Base-by-base conservation (phyloP, 2,888 invertebrate species). In the Acheta domesticus region DNA sequence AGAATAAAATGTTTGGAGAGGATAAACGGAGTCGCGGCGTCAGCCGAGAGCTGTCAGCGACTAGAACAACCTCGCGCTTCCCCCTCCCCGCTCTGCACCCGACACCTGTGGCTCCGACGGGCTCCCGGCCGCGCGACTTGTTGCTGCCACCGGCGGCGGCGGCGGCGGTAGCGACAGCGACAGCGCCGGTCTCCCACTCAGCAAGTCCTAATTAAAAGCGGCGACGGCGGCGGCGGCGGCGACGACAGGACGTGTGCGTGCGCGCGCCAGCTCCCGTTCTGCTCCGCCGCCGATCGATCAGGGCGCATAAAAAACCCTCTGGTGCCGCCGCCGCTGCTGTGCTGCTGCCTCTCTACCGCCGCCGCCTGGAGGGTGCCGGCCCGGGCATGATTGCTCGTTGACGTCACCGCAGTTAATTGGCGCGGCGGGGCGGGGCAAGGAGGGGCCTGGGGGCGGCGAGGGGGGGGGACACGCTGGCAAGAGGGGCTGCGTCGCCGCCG, bases 301-400 rank as follows among this genome's bases (percentile, higher is more conserved):
- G 62, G 16, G 62, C 62, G 62, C 36, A 36, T 36, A 36, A 36
- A n/a, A n/a, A 36, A 36, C 36, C 36, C 36, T 36, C 36, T 8
- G 36, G 36, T 36, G 36, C 5, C 36, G 36, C 5, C 4, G 36
- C 36, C 36, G 36, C 36, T 8, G 36, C 23, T 2, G 23, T 23
- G 23, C 23, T 23, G 23, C n/a, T n/a, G n/a, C 23, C 3, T 3
- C 23, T 23, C 23, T 23, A 23, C 36, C 36, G 36, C 36, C 36
- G 36, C 36, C 8, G 36, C 36, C 36, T 36, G 11, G 62, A 62
- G 62, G 62, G 62, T 62, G 62, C 14, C 62, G 62, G 62, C 62
- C 16, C n/a, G 62, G 62, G 62, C 62, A 62, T 62, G 62, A 62
- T 62, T 62, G 62, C 62, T n/a, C 62, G 16, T 62, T 62, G 62